These are phyloP conservation scores for Lampris incognitus DNA, from an alignment of 2,113 vertebrate species.

Conservation along the genomic window DNA sequence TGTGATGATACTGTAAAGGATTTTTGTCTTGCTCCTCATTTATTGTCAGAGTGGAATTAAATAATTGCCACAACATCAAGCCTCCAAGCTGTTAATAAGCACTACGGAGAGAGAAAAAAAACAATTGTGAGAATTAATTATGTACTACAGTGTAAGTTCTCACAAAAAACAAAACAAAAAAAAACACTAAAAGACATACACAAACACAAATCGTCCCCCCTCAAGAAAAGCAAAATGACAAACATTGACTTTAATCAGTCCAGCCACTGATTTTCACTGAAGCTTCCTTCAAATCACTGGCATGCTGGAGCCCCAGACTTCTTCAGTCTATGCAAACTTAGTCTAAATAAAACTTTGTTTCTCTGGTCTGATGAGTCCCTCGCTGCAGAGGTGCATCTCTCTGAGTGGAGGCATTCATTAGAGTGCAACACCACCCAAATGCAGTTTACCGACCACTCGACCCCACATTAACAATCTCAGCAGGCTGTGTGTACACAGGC, in stretches of 20 bases:
- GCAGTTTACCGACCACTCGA: slow-evolving; percentile 70
- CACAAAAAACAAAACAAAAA: slow-evolving; percentile 7
- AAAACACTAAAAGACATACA: slow-evolving; percentile 29
- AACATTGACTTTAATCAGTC: slow-evolving; percentile 62
- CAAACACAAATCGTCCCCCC: slow-evolving; percentile 17
- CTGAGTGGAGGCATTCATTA: slow-evolving; percentile 78
- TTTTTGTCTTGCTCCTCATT: too few relatives aligned
- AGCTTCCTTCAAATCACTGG: slow-evolving; percentile 46
- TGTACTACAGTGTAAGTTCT: slow-evolving; percentile 17
- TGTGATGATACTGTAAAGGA: too few relatives aligned
- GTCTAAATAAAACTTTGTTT: slow-evolving; percentile 64
- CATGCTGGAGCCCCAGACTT: slow-evolving; percentile 11
- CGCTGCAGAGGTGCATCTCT: slow-evolving; percentile 57
- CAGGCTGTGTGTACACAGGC: slow-evolving; percentile 32
- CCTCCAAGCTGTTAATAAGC: too few relatives aligned
- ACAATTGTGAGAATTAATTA: too few relatives aligned
- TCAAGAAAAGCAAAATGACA: slow-evolving; percentile 18
- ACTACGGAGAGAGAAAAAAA: too few relatives aligned
- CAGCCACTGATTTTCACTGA: slow-evolving; percentile 43
- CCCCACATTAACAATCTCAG: slow-evolving; percentile 70
- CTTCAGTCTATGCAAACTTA: slow-evolving; percentile 54
- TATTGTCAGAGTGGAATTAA: too few relatives aligned
- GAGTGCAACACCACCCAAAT: slow-evolving; percentile 71
- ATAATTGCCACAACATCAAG: too few relatives aligned
- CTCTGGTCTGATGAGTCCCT: slow-evolving; percentile 69